Evolutionary conservation across 2,888 invertebrate genomes (phyloP), one percentile per base, ranked within the genome.

Genomic region (Polymixis flavicincta): DNA sequence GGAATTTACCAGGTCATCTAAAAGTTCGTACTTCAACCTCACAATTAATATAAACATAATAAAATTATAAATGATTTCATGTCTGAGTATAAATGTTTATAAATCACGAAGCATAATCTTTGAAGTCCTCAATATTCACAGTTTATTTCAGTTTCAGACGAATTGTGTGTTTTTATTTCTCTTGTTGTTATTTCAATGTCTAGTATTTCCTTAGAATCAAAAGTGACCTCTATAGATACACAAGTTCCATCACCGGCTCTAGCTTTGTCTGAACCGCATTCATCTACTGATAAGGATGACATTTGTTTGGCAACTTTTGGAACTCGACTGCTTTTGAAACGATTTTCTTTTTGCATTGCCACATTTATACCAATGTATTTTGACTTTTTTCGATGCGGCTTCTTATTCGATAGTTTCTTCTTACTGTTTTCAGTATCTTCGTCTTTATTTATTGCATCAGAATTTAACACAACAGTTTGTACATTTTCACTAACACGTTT

Each of bases 191-290:
- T 63, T 67, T 66, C 37, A 28, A 82, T 50, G 22, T 63, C 57
- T 55, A 25, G 13, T 54, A 74, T 37, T 67, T 84, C 85, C 11
- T 67, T 17, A 9, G 78, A 76, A 48, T 69, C 64, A 13, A 65
- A 65, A 13, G 59, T 54, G 2, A 67, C 0, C 59, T 82, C 86
- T 65, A 84, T 32, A 48, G 73, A 37, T 4, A 71, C 52, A 9
- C 85, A 85, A 0, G 5, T 75, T 1, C 73, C 79, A 82, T 84
- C 79, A 19, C 64, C 75, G 14, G 79, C 74, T 3, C 70, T 78
- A 14, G 52, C 63, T 66, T 74, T 70, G 0, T 76, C 72, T n/a
- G 48, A 22, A 68, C 69, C 42, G 32, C 78, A 81, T 22, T 71
- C 68, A n/a, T 60, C 8, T 42, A 78, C 32, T 19, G 71, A 17